phyloP scores from a whole-genome alignment of 2,888 invertebrate genomes.

The Rotaria sp. region DNA sequence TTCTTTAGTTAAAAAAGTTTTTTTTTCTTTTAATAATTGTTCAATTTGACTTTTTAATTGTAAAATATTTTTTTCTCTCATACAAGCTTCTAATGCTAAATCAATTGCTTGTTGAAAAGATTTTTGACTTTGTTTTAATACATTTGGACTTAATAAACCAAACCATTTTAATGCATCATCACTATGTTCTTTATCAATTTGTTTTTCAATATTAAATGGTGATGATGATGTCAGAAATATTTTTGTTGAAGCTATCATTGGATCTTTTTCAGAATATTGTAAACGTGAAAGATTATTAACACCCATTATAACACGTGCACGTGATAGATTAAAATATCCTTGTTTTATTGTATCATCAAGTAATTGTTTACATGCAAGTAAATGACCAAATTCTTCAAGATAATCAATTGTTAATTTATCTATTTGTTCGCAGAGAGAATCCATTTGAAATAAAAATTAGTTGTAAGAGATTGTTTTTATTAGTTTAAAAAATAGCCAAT shows the following conservation, averaged over 20 bases:
- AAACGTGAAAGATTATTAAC: constrained; percentile 13
- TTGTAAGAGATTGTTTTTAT: too few species aligned
- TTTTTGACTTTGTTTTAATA: constrained; percentile 22
- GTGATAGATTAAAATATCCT: not conserved
- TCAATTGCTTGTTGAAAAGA: constrained; percentile 13
- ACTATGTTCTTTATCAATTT: not conserved
- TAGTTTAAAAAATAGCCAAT: too few species aligned
- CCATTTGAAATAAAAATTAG: not conserved
- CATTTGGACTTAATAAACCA: not conserved
- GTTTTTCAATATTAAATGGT: not conserved
- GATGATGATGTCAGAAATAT: not conserved
- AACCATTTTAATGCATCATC: constrained; percentile 13
- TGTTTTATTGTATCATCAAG: not conserved
- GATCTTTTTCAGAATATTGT: not conserved
- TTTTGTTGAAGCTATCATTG: not conserved
- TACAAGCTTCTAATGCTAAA: not conserved
- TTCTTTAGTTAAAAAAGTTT: not conserved
- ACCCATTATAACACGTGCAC: constrained; percentile 8
- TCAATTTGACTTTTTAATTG: not conserved
- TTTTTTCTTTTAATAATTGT: not conserved
- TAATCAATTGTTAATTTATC: not conserved
- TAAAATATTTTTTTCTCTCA: not conserved
- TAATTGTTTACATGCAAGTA: not conserved
- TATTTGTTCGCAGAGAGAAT: constrained; percentile 2
- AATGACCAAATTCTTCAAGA: constrained; percentile 22